phyloP scores from a whole-genome alignment of 2,888 invertebrate species.

The Apodemia mormo region DNA sequence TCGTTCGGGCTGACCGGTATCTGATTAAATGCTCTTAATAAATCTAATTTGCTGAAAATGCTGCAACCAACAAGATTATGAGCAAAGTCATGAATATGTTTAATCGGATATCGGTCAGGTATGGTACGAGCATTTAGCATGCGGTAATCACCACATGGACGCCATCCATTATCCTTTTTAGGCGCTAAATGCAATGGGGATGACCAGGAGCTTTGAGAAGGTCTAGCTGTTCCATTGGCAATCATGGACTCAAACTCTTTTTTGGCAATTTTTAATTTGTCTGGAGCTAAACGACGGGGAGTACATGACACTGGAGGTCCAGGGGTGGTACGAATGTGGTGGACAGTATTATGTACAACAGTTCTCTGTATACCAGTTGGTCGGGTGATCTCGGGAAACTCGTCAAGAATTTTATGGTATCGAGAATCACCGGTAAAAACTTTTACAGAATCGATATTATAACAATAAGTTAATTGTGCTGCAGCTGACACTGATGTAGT shows the following conservation, averaged over 20 bases:
- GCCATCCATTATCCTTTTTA: conserved; percentile 18
- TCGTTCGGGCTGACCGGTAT: no score
- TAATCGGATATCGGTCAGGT: no score
- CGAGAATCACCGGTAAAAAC: background rate
- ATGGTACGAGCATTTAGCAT: conserved; percentile 20
- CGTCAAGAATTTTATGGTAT: background rate
- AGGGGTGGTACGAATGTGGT: conserved; percentile 29
- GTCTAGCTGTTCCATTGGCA: background rate
- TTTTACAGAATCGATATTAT: background rate
- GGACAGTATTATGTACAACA: conserved; percentile 7
- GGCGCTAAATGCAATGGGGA: conserved; percentile 3
- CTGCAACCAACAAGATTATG: no score
- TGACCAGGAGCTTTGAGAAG: conserved; percentile 24
- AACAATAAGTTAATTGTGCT: background rate
- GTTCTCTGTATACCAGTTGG: background rate
- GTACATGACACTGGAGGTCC: background rate
- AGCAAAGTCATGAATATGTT: no score
- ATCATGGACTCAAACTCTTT: background rate
- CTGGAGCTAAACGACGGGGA: background rate
- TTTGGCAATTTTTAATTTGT: background rate
- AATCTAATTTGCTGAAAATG: no score
- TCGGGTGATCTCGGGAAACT: conserved; percentile 18
- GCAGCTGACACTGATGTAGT: background rate
- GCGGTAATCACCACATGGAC: no score
- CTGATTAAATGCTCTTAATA: no score